Percentiles rank a stretch among this genome's conserved stretches.
phyloP scores from a whole-genome alignment of 2,888 invertebrate species.

The Actias luna region DNA sequence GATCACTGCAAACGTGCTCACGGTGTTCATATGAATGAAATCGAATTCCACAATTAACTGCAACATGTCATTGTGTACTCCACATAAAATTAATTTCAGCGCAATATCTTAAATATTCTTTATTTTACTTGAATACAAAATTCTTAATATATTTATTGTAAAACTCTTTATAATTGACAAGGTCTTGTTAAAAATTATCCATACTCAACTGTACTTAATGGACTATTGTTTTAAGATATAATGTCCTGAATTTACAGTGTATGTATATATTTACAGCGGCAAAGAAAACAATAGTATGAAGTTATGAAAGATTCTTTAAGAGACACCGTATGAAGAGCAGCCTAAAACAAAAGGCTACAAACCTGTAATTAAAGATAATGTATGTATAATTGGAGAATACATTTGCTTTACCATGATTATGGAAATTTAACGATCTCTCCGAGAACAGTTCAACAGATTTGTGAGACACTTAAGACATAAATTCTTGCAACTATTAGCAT shows the following conservation, averaged over 20 bases:
- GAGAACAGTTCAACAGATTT: not conserved
- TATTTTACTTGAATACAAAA: no score
- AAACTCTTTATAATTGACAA: not conserved
- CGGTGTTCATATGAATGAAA: no score
- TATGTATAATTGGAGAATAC: conserved; percentile 17
- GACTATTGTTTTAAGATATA: not conserved
- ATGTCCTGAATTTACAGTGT: not conserved
- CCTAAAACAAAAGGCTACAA: conserved; percentile 18
- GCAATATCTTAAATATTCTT: no score
- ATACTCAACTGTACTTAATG: not conserved
- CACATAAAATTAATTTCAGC: no score
- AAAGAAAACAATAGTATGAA: not conserved
- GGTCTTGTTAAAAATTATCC: not conserved
- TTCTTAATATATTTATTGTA: not conserved
- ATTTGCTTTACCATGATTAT: conserved; percentile 8
- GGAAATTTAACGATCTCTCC: conserved; percentile 11
- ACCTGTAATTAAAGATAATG: conserved; percentile 22
- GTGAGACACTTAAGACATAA: not conserved
- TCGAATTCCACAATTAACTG: no score
- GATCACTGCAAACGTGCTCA: no score
- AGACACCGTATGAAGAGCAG: conserved; percentile 12
- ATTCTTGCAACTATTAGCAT: not conserved
- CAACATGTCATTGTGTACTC: no score
- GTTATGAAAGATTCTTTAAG: conserved; percentile 6
- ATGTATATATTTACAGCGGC: not conserved